Percentiles rank a stretch among this genome's conserved stretches.
Evolutionary conservation across 2,797 vertebrate species (phyloP).

Genomic region (Epinephelus coioides): DNA sequence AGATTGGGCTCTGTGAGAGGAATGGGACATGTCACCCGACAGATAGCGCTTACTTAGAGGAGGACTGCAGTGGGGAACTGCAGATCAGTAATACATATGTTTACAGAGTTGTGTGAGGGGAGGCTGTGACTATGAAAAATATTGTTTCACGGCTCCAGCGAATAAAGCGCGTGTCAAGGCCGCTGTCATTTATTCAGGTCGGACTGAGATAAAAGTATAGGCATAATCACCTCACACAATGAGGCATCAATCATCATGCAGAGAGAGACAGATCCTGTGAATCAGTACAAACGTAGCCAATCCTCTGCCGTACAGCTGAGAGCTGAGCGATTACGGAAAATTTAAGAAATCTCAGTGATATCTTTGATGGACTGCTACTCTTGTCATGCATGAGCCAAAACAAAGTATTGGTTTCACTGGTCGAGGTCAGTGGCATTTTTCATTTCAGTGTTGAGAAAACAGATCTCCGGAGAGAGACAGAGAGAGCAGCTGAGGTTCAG

Average conservation of each 20-base stretch:
- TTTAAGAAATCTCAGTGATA: slow-evolving; percentile 57
- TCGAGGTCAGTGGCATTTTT: slow-evolving; percentile 47
- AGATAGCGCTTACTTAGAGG: slow-evolving; percentile 34
- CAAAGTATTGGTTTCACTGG: slow-evolving; percentile 52
- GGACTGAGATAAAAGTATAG: slow-evolving; percentile 54
- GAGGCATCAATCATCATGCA: slow-evolving; percentile 47
- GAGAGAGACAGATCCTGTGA: slow-evolving; percentile 21
- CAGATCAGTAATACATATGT: slow-evolving; percentile 45
- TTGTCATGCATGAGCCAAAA: slow-evolving; percentile 48
- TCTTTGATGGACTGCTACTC: slow-evolving; percentile 46
- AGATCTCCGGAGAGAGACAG: not conserved
- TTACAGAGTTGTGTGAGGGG: slow-evolving; percentile 37
- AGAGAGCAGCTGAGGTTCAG: slow-evolving; percentile 25
- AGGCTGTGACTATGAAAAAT: slow-evolving; percentile 50
- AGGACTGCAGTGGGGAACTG: slow-evolving; percentile 18
- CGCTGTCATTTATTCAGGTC: slow-evolving; percentile 50
- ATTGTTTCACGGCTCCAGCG: slow-evolving; percentile 29
- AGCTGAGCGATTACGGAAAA: slow-evolving; percentile 43
- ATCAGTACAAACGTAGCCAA: slow-evolving; percentile 26
- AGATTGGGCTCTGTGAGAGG: slow-evolving; percentile 30
- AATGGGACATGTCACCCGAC: slow-evolving; percentile 34
- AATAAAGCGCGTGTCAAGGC: slow-evolving; percentile 50
- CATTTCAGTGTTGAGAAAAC: slow-evolving; percentile 10
- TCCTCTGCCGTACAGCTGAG: slow-evolving; percentile 8
- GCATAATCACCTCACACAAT: slow-evolving; percentile 46